These are phyloP conservation scores for Polia nebulosa DNA, from an alignment of 2,888 invertebrate species.

Conservation along the genomic window DNA sequence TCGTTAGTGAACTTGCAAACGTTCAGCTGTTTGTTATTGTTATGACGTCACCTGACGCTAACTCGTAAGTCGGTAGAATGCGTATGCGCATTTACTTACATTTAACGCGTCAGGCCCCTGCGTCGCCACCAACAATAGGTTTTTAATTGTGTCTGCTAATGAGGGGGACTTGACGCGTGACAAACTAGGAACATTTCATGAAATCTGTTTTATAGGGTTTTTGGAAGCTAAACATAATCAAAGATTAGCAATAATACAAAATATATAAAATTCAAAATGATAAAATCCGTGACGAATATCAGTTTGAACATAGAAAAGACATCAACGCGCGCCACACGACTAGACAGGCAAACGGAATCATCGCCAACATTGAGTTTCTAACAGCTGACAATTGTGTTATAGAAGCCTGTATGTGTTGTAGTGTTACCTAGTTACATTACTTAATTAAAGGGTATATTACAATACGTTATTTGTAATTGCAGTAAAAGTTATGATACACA, in stretches of 20 bases:
- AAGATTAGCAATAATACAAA: not conserved
- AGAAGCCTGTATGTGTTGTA: not conserved
- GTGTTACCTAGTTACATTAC: not conserved
- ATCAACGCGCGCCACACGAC: constrained; percentile 61
- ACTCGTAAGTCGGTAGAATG: not conserved
- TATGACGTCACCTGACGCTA: not conserved
- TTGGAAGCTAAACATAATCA: no score
- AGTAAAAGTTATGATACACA: no score
- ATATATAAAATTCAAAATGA: not conserved
- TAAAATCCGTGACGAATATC: not conserved
- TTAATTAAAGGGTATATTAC: not conserved
- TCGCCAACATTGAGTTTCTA: not conserved
- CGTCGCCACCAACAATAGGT: no score
- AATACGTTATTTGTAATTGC: no score
- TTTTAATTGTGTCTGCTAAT: no score
- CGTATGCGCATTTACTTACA: no score
- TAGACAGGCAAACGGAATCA: no score
- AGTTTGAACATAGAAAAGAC: constrained; percentile 59
- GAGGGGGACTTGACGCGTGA: no score
- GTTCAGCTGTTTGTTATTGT: not conserved
- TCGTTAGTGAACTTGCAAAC: not conserved
- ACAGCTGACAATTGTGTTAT: not conserved
- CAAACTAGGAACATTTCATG: not conserved
- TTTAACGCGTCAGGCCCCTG: no score
- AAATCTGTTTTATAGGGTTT: not conserved